Evolutionary conservation across 2,888 invertebrate genomes (phyloP), one percentile per base, ranked within the genome.

Genomic region (Ctena decussata): DNA sequence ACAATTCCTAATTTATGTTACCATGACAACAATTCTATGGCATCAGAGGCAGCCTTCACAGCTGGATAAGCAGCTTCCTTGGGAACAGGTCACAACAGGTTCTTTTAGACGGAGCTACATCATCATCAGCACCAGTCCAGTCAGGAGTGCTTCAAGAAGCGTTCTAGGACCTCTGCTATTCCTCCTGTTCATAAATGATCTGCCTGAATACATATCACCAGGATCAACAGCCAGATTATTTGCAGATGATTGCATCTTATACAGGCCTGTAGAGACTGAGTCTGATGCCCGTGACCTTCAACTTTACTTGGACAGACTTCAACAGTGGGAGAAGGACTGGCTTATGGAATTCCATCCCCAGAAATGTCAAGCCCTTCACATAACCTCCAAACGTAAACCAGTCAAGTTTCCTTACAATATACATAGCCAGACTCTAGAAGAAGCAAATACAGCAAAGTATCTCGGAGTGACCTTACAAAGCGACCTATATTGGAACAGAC

Each of bases 341-440:
- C 84, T 69, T 30, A 84, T 87, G 84, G 46, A 41, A 41, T 87
- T 87, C 27, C 82, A 86, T 39, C 73, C 84, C 1, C n/a, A 57
- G 69, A 86, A 86, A 70, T 88, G 83, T 35, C 76, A 85, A 44
- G 41, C 78, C 0, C 21, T 85, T n/a, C 79, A 76, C 35, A 81
- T 81, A 18, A 79, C 60, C 49, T 35, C 44, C 1, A 65, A 65
- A 65, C 5, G 65, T 1, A 32, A 65, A 65, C 65, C 32, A 2
- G 18, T 65, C 8, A 3, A 21, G 21, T 11, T 18, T 1, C 35
- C n/a, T 21, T 65, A 65, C 35, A 65, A 2, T 65, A 35, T 65
- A 11, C 65, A 65, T 35, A 21, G 35, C 65, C 24, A 65, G 18
- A 65, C 65, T 21, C 18, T 65, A 5, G 8, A 65, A 12, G 65